Base-by-base conservation (phyloP, 2,888 invertebrate species). In the Caenorhabditis angaria region DNA sequence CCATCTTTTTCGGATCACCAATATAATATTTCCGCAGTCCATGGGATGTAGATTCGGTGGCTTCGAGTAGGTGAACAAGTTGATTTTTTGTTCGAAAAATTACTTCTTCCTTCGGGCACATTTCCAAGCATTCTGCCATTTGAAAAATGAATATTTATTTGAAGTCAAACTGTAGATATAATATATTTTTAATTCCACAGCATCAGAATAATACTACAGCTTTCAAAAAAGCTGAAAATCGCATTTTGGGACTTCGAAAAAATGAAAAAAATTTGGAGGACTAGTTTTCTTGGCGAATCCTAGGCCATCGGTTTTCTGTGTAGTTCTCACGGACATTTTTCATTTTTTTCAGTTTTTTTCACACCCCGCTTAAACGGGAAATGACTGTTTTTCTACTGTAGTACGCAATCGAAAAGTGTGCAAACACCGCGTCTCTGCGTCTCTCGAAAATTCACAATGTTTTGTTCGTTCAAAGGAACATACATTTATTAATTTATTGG, bases 21-120 rank as follows among this genome's bases (percentile, higher is more conserved):
- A 66, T 41, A 10, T 35, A 66, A 50, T 67, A 53, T 0, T 63
- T 56, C 4, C 61, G 29, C 10, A 64, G 58, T 0, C 61, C 66
- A 12, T 29, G 47, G 1, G 50, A 32, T 4, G 66, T 55, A 12
- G 57, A 61, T 0, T 56, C 25, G 12, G 65, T 64, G 0, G 69
- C 65, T 58, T 81, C 81, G 24, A 81, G 51, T 14, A 65, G 68
- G 47, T 78, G 70, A 14, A 81, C 65, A 12, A 81, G 59, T 6
- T 56, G 29, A 50, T 81, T 81, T 14, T 50, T 50, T 10, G 24
- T 65, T 3, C 81, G 74, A 60, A 78, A 81, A 0, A 22, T 3
- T 0, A 74, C 28, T 71, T 81, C 78, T 12, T 65, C 14, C 0
- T 1, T 1, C 0, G 77, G 69, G 41, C 81, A 81, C 76, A 81